Conservation (phyloP, 2,113 vertebrate genomes). For the Strigops habroptila region DNA sequence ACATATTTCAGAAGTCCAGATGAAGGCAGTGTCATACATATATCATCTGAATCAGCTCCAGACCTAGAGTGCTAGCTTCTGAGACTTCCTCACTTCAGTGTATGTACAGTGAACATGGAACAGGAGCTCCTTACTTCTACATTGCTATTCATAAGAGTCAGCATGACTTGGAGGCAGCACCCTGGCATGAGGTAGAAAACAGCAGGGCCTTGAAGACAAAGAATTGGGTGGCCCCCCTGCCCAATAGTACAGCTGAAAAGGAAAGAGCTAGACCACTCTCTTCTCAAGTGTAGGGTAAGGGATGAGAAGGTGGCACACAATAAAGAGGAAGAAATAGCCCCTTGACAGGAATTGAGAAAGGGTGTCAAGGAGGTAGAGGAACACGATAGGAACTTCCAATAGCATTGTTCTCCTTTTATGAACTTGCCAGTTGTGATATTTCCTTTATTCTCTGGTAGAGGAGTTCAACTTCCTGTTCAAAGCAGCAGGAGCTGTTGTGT, state of each 20-base stretch:
- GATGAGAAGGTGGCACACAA: background rate
- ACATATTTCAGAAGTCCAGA: background rate
- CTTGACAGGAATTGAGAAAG: background rate
- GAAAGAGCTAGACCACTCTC: background rate
- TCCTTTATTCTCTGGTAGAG: background rate
- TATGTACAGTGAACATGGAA: background rate
- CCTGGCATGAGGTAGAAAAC: background rate
- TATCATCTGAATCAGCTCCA: background rate
- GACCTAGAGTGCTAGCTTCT: background rate
- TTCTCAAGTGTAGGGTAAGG: background rate
- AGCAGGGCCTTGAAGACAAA: background rate
- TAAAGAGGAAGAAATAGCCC: background rate
- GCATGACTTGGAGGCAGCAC: background rate
- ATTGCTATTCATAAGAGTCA: background rate
- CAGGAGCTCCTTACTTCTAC: background rate
- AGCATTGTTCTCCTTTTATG: background rate
- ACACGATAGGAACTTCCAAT: background rate
- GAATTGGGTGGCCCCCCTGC: background rate
- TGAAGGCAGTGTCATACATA: background rate
- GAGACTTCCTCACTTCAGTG: fast-evolving
- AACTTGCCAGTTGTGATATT: background rate
- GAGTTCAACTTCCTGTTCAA: background rate
- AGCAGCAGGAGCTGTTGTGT: background rate
- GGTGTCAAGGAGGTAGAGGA: background rate
- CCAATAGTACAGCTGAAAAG: background rate